Evolutionary conservation across 2,797 vertebrate genomes (phyloP).

Genomic region (Falco peregrinus): DNA sequence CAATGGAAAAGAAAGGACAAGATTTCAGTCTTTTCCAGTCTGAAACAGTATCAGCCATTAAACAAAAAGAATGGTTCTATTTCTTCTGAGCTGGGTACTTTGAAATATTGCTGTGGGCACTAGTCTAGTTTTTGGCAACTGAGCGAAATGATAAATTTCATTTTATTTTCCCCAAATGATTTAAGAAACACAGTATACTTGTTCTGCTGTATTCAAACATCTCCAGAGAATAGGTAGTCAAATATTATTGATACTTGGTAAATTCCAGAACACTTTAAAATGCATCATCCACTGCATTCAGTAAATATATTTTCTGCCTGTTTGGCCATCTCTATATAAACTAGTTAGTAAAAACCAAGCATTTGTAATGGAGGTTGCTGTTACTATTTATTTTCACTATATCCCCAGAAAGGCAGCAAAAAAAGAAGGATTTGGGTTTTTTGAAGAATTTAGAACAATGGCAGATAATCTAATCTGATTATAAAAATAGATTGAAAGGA

Average conservation of each 20-base stretch:
- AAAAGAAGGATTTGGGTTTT: background rate
- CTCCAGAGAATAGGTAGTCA: background rate
- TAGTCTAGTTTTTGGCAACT: background rate
- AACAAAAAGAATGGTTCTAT: background rate
- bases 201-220: background rate
- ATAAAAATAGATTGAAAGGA: background rate
- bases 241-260: background rate
- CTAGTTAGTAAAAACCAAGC: background rate
- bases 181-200: background rate
- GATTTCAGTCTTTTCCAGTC: background rate
- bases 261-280: background rate
- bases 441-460: background rate
- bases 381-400: background rate
- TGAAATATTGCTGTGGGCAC: background rate
- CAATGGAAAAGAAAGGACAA: background rate
- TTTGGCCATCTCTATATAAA: background rate
- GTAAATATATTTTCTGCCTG: background rate
- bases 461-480: background rate
- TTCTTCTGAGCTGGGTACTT: background rate
- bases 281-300: background rate
- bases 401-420: background rate
- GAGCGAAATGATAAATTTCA: background rate
- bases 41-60: background rate
- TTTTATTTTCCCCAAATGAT: background rate
- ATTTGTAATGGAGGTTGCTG: accelerated